These are phyloP conservation scores for Steinernema carpocapsae DNA, from an alignment of 2,888 invertebrate species.

Conservation along the genomic window DNA sequence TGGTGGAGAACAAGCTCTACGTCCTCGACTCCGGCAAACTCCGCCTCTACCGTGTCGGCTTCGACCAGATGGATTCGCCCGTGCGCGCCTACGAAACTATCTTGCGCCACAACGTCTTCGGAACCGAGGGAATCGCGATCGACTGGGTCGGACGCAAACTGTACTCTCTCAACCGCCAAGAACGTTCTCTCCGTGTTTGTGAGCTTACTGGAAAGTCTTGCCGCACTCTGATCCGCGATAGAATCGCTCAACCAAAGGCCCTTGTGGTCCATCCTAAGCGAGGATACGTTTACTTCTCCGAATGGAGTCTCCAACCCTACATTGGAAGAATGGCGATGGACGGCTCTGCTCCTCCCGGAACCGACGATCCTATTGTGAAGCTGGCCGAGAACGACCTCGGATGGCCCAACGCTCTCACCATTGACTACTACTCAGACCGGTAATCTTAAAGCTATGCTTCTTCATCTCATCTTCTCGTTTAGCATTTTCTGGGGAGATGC, in stretches of 20 bases:
- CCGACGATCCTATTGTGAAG: conserved; percentile 77
- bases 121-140: conserved; percentile 90
- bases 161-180: conserved; percentile 94
- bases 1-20: conserved; percentile 83
- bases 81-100: conserved; percentile 78
- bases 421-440: conserved; percentile 92
- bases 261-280: conserved; percentile 88
- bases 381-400: conserved; percentile 92
- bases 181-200: conserved; percentile 91
- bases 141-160: conserved; percentile 95
- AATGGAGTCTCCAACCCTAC: conserved; percentile 87
- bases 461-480: background rate
- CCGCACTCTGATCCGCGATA: conserved; percentile 78
- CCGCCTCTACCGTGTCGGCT: conserved; percentile 60
- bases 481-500: conserved; percentile 93
- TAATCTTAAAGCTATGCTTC: background rate
- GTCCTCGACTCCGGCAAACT: conserved; percentile 83
- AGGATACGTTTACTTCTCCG: conserved; percentile 83
- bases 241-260: conserved; percentile 90
- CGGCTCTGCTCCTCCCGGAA: conserved; percentile 74
- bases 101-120: conserved; percentile 89
- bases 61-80: conserved; percentile 59
- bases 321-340: conserved; percentile 97
- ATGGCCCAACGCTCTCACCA: conserved; percentile 96
- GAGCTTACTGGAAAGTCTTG: conserved; percentile 89